Evolutionary conservation across 2,797 vertebrate genomes (phyloP).

Genomic region (Betta splendens): DNA sequence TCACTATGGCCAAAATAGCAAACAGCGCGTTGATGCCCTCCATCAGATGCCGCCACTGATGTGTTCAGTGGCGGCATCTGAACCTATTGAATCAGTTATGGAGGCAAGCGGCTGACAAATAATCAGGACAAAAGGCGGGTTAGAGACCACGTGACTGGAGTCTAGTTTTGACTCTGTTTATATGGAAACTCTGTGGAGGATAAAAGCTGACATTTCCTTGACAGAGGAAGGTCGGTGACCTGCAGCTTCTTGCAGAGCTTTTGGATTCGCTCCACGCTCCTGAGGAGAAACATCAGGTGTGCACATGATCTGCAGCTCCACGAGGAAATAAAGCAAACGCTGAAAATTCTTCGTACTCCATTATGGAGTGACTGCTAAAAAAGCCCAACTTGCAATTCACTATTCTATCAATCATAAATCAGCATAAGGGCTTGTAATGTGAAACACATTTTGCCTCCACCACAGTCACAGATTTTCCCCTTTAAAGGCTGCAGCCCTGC

Average conservation of each 20-base stretch:
- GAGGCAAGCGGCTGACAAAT: constrained; percentile 39
- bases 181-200: constrained; percentile 55
- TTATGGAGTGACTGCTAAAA: constrained; percentile 34
- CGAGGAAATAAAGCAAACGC: constrained; percentile 38
- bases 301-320: constrained; percentile 24
- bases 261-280: constrained; percentile 36
- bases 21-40: constrained; percentile 18
- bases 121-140: constrained; percentile 58
- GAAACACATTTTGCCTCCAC: constrained; percentile 52
- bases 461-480: constrained; percentile 28
- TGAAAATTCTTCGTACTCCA: constrained; percentile 21
- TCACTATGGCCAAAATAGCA: constrained; percentile 29
- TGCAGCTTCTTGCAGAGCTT: constrained; percentile 37
- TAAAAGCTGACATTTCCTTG: constrained; percentile 48
- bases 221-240: constrained; percentile 50
- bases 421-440: constrained; percentile 57
- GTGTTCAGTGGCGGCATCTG: constrained; percentile 51
- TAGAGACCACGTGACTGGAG: constrained; percentile 32
- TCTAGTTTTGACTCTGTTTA: constrained; percentile 56
- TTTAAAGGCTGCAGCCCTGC: constrained; percentile 36
- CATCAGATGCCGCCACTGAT: constrained; percentile 20
- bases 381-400: constrained; percentile 45
- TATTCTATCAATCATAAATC: constrained; percentile 70
- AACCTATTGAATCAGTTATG: constrained; percentile 53
- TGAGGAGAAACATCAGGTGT: constrained; percentile 55